Evolutionary conservation across 1,140 invertebrate species (phyloP), one percentile per base, ranked within the genome.

Genomic region (Sarcophaga peregrina): DNA sequence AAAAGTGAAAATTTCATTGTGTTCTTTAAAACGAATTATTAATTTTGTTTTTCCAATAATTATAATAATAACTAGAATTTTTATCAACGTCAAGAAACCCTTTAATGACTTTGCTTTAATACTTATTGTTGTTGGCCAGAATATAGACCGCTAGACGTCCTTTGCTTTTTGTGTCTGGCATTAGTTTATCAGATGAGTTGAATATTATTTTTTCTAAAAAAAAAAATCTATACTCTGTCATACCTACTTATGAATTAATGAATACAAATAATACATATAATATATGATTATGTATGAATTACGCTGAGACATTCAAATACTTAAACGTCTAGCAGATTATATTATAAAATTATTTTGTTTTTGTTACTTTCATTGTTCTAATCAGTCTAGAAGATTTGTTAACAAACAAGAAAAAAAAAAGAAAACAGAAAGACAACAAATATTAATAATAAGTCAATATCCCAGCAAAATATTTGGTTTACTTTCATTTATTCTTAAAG

Each of bases 161-260:
- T 68, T 0, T n/a, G 17, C 17, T 52, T 68, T 20, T 68, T 20
- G 17, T 68, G 62, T 68, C 62, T 68, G 20, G 62, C 20, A n/a
- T 68, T 20, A 20, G 7, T 8, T 68, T 68, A 68, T 68, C 62
- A 68, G 62, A 68, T 68, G 62, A 68, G 62, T 68, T 68, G 6
- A 25, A 9, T 20, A 20, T 25, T 68, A 2, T 37, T 37, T 37
- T 37, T 20, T 4, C 17, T 68, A 20, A 68, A 68, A 68, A 68
- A 17, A 8, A 25, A 5, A 68, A 7, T 1, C n/a, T 58, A 58
- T 58, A 58, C 13, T n/a, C 54, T 37, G 25, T 1, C 25, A 37
- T 37, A 37, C 25, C 25, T 37, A 37, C 25, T 37, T 37, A 37
- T 37, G 25, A 37, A 37, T 37, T 37, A 37, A 37, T 37, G 25